Evolutionary conservation across 2,888 invertebrate genomes (phyloP), one percentile per base, ranked within the genome.

Genomic region (Perizoma flavofasciatum): DNA sequence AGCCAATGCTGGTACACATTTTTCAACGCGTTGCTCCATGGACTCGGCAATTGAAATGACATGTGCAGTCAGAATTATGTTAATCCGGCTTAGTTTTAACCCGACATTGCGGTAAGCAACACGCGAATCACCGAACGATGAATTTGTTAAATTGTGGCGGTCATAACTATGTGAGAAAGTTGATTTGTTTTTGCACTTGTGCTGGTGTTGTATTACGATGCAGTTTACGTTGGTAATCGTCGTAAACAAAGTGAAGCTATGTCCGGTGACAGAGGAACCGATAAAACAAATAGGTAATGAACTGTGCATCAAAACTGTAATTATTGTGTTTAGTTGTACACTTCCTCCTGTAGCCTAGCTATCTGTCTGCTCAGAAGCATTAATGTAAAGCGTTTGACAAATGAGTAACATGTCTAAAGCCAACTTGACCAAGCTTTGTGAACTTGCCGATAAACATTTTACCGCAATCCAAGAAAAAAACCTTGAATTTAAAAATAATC

Each of bases 141-240:
- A 81, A 82, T 86, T 83, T 82, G 76, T 78, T 78, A 81, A 83
- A 78, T 75, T 77, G 73, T 81, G 70, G 62, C 69, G 74, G 80
- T 75, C 74, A 83, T 22, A 22, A 22, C 22, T 22, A 3, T 85
- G 86, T 88, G 87, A 85, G 74, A 79, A 82, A 79, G 73, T 84
- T 66, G 67, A 62, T 60, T 77, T 78, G 77, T 79, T 77, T 74
- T 74, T 69, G 78, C 79, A 78, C 65, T 65, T 73, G 81, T 79
- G 77, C 65, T 72, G 68, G 79, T 83, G 78, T 68, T 72, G 79
- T 82, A 77, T 71, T 71, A 87, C 81, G 75, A 91, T 92, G 92
- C 91, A 92, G 86, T 92, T 87, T 82, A 91, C 91, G 67, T 78
- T 92, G 76, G 91, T 92, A 64, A 91, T 92, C 69, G 88, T 92